Base-by-base conservation (phyloP, 2,797 vertebrate species). In the Tokudaia muenninki region DNA sequence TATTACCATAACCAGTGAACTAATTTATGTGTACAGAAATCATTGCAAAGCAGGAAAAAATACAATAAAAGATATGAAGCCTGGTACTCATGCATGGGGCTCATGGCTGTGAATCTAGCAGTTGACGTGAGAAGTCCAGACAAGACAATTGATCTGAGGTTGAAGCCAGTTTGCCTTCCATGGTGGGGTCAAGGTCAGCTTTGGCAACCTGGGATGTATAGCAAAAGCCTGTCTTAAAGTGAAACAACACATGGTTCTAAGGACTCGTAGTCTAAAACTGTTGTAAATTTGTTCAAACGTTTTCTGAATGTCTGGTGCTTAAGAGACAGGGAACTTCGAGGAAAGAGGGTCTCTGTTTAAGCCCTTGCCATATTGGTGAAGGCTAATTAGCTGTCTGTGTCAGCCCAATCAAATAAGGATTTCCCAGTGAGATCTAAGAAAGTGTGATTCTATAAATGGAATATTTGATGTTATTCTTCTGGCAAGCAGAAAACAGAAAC, bases 301-400 rank as follows among this genome's bases (percentile, higher is more conserved):
- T 83, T 84, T 89, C 41, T 10, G 4, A 90, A 95, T 75, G 50
- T 0, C 26, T 93, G 29, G 1, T 11, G 82, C 12, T 82, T 94
- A n/a, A 82, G 34, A 21, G 31, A 21, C 31, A 72, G 47, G 22
- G 13, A 93, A 86, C 89, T 87, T 80, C 13, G 89, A 92, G 81
- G 26, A 89, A 78, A 91, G 24, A 93, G 41, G 1, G 14, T 22
- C 26, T 75, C 12, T 82, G 17, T 81, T 92, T 50, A 77, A 55
- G 6, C 29, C 63, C 17, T 87, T 78, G 87, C 16, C 61, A 87
- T 75, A 89, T 70, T 96, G 1, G 59, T 91, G n/a, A 94, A 96
- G 59, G 11, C 70, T 59, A 81, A 94, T 95, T 81, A 90, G 75
- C 81, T 74, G 67, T 78, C 67, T 81, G 41, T 52, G n/a, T 80